Evolutionary conservation across 2,888 invertebrate genomes (phyloP).

Genomic region (Podabrus alpinus): DNA sequence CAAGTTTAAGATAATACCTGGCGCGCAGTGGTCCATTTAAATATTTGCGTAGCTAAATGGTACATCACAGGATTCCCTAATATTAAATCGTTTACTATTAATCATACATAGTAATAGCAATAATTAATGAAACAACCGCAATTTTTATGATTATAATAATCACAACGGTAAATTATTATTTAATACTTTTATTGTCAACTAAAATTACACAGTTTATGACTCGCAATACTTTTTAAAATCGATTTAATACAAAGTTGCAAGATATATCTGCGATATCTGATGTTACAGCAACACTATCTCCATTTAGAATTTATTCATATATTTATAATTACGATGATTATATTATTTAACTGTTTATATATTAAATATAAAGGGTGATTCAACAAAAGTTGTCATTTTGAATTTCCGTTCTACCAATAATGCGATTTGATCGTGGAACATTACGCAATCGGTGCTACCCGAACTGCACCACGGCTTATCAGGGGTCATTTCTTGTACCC

Average conservation of each 20-base stretch:
- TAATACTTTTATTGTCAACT: neutral
- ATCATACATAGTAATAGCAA: neutral
- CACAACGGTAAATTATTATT: neutral
- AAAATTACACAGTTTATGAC: neutral
- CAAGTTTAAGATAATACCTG: constrained; percentile 5
- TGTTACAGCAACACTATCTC: neutral
- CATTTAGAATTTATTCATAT: neutral
- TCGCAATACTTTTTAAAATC: neutral
- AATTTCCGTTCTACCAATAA: no score
- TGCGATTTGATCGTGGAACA: no score
- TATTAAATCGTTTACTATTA: neutral
- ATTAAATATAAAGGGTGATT: no score
- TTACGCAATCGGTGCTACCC: no score
- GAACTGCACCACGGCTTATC: no score
- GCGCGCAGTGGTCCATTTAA: constrained; percentile 9
- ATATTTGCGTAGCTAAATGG: constrained; percentile 8
- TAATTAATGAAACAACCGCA: neutral
- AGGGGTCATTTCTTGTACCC: no score
- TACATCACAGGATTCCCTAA: neutral
- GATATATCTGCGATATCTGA: neutral
- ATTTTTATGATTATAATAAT: neutral
- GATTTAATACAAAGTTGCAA: neutral
- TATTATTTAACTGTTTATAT: no score
- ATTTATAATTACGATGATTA: no score
- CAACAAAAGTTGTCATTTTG: no score